A percentile compares a stretch with the other conserved stretches of the same genome.
Evolutionary conservation across 1,140 invertebrate species (phyloP).

Genomic region (Sipha flava): DNA sequence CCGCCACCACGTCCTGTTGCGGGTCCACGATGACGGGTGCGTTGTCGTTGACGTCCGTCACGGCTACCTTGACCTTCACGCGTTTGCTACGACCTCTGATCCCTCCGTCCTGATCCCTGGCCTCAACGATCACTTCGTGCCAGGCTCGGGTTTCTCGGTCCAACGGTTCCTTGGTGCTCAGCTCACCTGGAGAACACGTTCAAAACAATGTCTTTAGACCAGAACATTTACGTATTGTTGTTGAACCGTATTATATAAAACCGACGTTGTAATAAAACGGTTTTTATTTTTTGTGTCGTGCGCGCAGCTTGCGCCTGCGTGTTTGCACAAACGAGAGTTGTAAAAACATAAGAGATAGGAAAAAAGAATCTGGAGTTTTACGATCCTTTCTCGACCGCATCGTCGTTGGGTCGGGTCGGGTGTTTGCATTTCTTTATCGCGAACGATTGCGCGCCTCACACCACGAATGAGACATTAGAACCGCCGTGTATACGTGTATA

Average conservation of each 20-base stretch:
- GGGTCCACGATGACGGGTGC: slow-evolving; percentile 78
- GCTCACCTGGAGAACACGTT: slow-evolving; percentile 58
- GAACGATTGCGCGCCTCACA: not conserved
- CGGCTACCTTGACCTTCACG: slow-evolving; percentile 62
- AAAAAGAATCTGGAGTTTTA: not conserved
- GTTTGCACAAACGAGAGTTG: not conserved
- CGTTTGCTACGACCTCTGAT: slow-evolving; percentile 61
- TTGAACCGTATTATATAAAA: no score
- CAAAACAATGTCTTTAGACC: no score
- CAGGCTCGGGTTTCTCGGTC: slow-evolving; percentile 70
- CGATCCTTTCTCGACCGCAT: not conserved
- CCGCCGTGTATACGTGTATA: no score
- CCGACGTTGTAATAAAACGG: not conserved
- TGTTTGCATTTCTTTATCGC: slow-evolving; percentile 26
- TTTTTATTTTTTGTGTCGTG: not conserved
- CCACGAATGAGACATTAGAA: not conserved
- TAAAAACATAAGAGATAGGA: not conserved
- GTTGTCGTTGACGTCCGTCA: slow-evolving; percentile 86
- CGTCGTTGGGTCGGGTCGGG: not conserved
- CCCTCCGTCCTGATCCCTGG: slow-evolving; percentile 64
- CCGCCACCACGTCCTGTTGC: slow-evolving; percentile 74
- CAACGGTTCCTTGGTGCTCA: slow-evolving; percentile 67
- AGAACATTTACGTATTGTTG: no score
- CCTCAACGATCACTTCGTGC: slow-evolving; percentile 76
- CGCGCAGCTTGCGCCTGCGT: not conserved